Evolutionary conservation across 2,113 vertebrate genomes (phyloP).

Genomic region (Machaerirhynchus nigripectus): DNA sequence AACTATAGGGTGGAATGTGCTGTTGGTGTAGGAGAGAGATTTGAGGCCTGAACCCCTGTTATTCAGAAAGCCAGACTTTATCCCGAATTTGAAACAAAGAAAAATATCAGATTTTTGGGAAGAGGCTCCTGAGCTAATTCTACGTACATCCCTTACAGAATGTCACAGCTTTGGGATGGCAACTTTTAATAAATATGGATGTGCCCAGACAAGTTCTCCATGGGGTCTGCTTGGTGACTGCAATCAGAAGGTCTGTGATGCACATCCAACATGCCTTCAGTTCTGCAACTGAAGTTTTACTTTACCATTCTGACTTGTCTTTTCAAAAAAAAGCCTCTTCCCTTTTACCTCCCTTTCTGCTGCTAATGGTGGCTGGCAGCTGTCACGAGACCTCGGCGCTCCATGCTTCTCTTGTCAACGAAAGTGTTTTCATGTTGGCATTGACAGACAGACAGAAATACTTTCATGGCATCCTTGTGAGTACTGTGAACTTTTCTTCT

Average conservation of each 20-base stretch:
- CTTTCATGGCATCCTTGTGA: not conserved
- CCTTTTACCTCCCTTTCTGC: not conserved
- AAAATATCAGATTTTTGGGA: not conserved
- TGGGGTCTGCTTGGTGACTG: not conserved
- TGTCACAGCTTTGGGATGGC: not conserved
- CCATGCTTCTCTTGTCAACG: not conserved
- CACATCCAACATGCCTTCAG: accelerated
- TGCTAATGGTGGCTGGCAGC: not conserved
- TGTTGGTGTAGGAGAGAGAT: not conserved
- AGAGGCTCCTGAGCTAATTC: not conserved
- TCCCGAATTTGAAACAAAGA: not conserved
- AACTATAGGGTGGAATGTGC: not conserved
- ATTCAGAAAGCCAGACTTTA: not conserved
- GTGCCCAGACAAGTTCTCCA: not conserved
- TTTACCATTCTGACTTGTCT: not conserved
- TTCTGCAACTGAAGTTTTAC: not conserved
- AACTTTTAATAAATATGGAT: not conserved
- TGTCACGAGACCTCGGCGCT: not conserved
- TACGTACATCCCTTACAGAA: not conserved
- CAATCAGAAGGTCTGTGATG: not conserved
- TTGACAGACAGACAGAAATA: not conserved
- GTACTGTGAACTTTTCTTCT: not conserved
- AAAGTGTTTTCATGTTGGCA: not conserved
- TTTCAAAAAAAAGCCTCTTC: not conserved
- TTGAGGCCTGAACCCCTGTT: accelerated